Conservation (phyloP, 2,113 vertebrate species). For the Coracopsis vasa region DNA sequence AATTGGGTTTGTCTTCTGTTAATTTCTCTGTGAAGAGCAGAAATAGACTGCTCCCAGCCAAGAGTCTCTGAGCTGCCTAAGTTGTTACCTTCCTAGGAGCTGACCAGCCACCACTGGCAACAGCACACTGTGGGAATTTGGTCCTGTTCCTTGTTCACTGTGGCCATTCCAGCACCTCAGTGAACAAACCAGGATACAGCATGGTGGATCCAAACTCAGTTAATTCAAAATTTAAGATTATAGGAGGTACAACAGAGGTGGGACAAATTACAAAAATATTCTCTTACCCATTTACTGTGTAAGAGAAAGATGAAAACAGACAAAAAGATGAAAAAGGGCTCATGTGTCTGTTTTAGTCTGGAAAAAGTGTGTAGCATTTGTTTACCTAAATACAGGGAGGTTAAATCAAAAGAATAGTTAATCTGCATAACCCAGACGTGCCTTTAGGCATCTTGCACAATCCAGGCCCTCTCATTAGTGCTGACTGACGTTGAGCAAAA, state of each 20-base stretch:
- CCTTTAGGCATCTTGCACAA: background rate
- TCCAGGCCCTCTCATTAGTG: background rate
- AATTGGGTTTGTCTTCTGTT: background rate
- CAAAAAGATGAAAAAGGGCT: background rate
- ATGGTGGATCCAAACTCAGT: background rate
- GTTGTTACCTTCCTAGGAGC: background rate
- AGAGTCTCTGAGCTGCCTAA: background rate
- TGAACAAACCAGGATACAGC: background rate
- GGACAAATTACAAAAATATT: background rate
- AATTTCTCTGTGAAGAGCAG: background rate
- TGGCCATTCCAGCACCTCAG: background rate
- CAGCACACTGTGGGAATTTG: accelerated
- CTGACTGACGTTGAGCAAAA: background rate
- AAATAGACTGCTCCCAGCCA: background rate
- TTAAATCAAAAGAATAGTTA: background rate
- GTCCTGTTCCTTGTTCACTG: background rate
- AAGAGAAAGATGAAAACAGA: background rate
- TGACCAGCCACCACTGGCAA: background rate
- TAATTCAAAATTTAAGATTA: background rate
- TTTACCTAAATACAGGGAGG: background rate
- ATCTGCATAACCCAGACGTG: background rate
- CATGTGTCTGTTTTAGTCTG: background rate
- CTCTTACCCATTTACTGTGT: background rate
- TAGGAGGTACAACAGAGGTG: background rate
- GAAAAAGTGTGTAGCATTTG: background rate